These are phyloP conservation scores for Bibio marci DNA, from an alignment of 2,888 invertebrate species.

Conservation along the genomic window DNA sequence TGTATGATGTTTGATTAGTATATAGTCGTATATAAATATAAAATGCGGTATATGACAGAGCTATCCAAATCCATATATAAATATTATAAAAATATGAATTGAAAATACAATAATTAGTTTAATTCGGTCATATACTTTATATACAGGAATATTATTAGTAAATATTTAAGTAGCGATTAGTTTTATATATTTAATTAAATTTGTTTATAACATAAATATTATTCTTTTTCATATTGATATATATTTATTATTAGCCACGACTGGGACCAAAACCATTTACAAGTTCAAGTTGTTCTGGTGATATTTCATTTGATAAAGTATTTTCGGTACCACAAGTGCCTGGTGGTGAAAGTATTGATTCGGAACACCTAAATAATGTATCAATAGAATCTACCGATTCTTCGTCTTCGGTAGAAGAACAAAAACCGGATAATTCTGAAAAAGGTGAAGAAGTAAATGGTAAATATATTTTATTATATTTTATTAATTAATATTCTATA, in stretches of 20 bases:
- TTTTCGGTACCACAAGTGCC: conserved; percentile 66
- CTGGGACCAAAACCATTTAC: conserved; percentile 77
- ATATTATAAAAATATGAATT: too few species aligned
- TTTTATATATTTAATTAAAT: too few species aligned
- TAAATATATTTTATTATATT: neutral
- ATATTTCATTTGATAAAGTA: conserved; percentile 65
- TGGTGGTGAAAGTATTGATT: conserved; percentile 14
- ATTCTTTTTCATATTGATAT: too few species aligned
- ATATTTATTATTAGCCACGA: conserved; percentile 43
- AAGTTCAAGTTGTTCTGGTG: conserved; percentile 51
- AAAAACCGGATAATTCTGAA: neutral
- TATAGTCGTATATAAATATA: too few species aligned
- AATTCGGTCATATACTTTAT: too few species aligned
- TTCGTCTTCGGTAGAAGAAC: conserved; percentile 24
- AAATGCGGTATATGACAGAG: too few species aligned
- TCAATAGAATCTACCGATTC: conserved; percentile 21
- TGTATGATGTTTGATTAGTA: too few species aligned
- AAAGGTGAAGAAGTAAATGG: neutral
- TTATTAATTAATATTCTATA: neutral
- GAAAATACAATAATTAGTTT: too few species aligned
- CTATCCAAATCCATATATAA: too few species aligned
- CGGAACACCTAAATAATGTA: conserved; percentile 9
- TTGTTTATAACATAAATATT: too few species aligned
- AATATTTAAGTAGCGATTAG: too few species aligned
- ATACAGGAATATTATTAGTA: too few species aligned